These are phyloP conservation scores for Meganola albula DNA, from an alignment of 2,888 invertebrate genomes.

Conservation along the genomic window DNA sequence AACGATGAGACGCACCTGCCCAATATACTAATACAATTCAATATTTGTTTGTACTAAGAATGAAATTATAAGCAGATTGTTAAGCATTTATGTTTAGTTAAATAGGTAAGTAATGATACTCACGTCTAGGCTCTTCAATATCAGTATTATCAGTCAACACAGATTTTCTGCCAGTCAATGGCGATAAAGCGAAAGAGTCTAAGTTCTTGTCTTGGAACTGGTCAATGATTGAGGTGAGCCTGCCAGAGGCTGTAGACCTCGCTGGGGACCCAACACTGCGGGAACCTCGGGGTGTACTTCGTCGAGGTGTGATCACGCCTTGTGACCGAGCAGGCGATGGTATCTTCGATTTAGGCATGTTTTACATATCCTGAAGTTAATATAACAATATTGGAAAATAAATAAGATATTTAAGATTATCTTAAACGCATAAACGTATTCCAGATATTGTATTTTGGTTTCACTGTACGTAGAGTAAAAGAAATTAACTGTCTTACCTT, in stretches of 20 bases:
- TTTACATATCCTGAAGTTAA: slow-evolving; percentile 8
- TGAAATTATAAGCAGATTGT: too few relatives aligned
- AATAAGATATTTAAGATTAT: too few relatives aligned
- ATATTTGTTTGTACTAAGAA: too few relatives aligned
- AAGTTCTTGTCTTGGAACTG: slow-evolving; percentile 35
- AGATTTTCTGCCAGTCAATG: slow-evolving; percentile 41
- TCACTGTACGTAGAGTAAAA: too few relatives aligned
- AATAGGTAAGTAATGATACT: too few relatives aligned
- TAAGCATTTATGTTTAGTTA: too few relatives aligned
- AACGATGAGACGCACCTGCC: too few relatives aligned
- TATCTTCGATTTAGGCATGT: slow-evolving; percentile 41
- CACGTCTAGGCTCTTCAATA: slow-evolving; percentile 55
- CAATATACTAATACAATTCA: too few relatives aligned
- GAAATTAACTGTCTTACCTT: too few relatives aligned
- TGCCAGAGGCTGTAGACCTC: slow-evolving; percentile 37
- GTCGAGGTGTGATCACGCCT: slow-evolving; percentile 38
- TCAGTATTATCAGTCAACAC: slow-evolving; percentile 56
- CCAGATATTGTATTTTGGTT: too few relatives aligned
- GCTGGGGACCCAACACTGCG: slow-evolving; percentile 53
- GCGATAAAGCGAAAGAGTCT: slow-evolving; percentile 47
- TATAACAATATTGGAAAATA: too few relatives aligned
- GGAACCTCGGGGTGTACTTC: slow-evolving; percentile 32
- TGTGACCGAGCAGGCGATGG: slow-evolving; percentile 57
- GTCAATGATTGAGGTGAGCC: slow-evolving; percentile 43
- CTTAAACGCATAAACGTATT: too few relatives aligned